A percentile compares a stretch with the other conserved stretches of the same genome.
These are phyloP conservation scores for Ardeotis arabs DNA, from an alignment of 2,113 vertebrate species.

Conservation along the genomic window DNA sequence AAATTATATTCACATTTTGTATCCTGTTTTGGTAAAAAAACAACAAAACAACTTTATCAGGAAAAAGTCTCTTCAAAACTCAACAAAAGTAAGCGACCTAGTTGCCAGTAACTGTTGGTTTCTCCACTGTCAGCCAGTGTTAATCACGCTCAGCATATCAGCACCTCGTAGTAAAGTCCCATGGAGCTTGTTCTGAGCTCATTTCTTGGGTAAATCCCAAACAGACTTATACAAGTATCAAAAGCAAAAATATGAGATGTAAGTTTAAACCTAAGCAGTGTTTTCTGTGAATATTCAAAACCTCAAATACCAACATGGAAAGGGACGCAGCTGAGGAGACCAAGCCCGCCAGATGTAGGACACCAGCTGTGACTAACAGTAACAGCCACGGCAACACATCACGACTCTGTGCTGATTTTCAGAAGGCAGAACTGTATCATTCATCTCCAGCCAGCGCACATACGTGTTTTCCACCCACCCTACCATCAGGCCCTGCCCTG, in stretches of 20 bases:
- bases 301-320: background rate
- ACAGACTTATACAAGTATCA: background rate
- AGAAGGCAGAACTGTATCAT: background rate
- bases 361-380: background rate
- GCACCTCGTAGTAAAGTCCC: background rate
- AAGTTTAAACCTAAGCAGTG: background rate
- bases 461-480: background rate
- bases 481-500: background rate
- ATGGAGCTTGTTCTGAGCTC: background rate
- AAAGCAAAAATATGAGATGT: rapidly evolving
- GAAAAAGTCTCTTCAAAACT: conserved; percentile 28
- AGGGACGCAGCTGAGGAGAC: background rate
- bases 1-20: conserved; percentile 9
- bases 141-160: background rate
- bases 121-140: background rate
- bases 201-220: background rate
- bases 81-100: background rate
- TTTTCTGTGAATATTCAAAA: background rate
- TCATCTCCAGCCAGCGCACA: rapidly evolving
- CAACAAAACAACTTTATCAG: background rate
- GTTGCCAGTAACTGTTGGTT: background rate
- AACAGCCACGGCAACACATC: background rate
- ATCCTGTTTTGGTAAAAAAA: conserved; percentile 13
- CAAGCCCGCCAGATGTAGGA: background rate
- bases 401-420: background rate